Evolutionary conservation across 2,888 invertebrate species (phyloP).

Genomic region (Automeris io): DNA sequence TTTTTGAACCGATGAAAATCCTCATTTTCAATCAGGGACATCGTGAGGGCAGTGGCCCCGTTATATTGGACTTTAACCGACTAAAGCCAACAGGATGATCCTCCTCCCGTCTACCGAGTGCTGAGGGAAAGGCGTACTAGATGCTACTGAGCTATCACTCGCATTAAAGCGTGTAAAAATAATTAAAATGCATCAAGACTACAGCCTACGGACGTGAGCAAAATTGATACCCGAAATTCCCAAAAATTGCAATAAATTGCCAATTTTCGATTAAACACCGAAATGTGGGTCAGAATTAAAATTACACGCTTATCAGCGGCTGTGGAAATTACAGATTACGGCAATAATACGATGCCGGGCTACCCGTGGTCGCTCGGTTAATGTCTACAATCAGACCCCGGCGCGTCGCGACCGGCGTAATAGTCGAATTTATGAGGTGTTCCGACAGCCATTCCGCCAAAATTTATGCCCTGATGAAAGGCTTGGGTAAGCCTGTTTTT

Average conservation of each 20-base stretch:
- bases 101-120: too few species aligned
- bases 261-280: slow-evolving; percentile 8
- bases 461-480: slow-evolving; percentile 45
- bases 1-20: too few species aligned
- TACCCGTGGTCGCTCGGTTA: slow-evolving; percentile 18
- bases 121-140: too few species aligned
- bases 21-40: too few species aligned
- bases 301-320: slow-evolving; percentile 25
- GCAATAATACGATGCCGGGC: slow-evolving; percentile 30
- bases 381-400: slow-evolving; percentile 20
- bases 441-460: slow-evolving; percentile 41
- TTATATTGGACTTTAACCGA: too few species aligned
- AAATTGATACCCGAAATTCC: too few species aligned
- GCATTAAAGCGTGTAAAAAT: too few species aligned
- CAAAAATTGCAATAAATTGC: too few species aligned
- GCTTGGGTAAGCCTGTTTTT: slow-evolving; percentile 31
- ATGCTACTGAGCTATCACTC: too few species aligned
- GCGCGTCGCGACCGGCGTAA: slow-evolving; percentile 17
- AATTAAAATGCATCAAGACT: neutral
- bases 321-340: slow-evolving; percentile 35
- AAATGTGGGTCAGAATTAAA: slow-evolving; percentile 12
- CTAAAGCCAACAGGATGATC: too few species aligned
- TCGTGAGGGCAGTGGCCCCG: too few species aligned
- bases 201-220: too few species aligned
- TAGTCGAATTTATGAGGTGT: slow-evolving; percentile 44